A percentile compares a stretch with the other conserved stretches of the same genome.
These are phyloP conservation scores for Tonatia bakeri DNA, from an alignment of 2,113 vertebrate genomes.

Conservation along the genomic window DNA sequence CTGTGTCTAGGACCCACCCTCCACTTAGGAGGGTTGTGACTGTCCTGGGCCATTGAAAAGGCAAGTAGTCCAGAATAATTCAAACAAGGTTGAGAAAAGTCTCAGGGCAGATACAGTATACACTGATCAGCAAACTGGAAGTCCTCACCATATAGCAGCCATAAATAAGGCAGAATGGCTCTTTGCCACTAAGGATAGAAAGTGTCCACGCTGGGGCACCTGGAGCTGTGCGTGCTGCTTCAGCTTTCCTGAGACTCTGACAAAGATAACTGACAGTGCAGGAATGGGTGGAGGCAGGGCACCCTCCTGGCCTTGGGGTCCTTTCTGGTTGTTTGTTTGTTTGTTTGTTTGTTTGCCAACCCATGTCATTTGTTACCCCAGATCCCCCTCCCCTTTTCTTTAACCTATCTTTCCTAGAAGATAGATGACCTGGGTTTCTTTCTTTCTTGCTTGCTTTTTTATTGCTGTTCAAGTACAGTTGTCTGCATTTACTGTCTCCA, in stretches of 20 bases:
- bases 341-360: not conserved
- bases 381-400: not conserved
- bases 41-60: not conserved
- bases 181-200: not conserved
- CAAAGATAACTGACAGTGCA: not conserved
- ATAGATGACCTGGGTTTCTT: not conserved
- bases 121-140: not conserved
- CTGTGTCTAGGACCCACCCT: too few relatives aligned
- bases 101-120: not conserved
- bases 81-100: not conserved
- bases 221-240: not conserved
- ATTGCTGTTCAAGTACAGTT: too few relatives aligned
- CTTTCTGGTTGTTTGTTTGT: not conserved
- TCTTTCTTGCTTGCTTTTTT: too few relatives aligned
- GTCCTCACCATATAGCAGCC: not conserved
- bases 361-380: not conserved
- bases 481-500: too few relatives aligned
- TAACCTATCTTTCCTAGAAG: not conserved
- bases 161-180: not conserved
- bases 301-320: too few relatives aligned
- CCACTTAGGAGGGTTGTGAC: not conserved
- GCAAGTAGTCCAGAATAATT: not conserved
- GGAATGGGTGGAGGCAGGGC: rapidly evolving
- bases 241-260: not conserved
- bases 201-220: not conserved